These are phyloP conservation scores for Anniella stebbinsi DNA, from an alignment of 2,797 vertebrate species.

Conservation along the genomic window DNA sequence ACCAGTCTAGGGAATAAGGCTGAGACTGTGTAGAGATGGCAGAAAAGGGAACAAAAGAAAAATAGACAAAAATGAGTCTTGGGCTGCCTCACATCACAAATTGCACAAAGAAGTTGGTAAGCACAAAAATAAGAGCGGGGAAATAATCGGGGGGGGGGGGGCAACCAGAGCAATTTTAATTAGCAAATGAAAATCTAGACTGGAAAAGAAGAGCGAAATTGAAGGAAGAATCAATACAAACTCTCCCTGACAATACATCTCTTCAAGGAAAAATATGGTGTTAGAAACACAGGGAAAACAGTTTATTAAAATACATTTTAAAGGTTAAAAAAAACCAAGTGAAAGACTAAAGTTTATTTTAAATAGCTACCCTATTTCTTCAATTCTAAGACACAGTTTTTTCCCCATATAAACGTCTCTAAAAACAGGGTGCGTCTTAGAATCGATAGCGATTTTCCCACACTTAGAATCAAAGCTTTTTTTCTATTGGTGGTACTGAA, in stretches of 20 bases:
- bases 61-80: background rate
- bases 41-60: background rate
- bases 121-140: background rate
- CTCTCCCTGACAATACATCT: background rate
- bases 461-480: too few relatives aligned
- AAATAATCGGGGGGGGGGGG: too few relatives aligned
- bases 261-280: background rate
- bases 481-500: too few relatives aligned
- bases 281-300: background rate
- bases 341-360: background rate
- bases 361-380: conserved; percentile 16
- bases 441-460: too few relatives aligned
- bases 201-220: background rate
- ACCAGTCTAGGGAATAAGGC: conserved; percentile 1
- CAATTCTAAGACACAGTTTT: too few relatives aligned
- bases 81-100: background rate
- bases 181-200: conserved; percentile 17
- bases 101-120: background rate
- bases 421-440: too few relatives aligned
- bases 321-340: background rate
- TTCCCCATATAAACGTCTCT: too few relatives aligned
- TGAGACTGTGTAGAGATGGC: background rate
- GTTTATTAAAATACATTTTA: conserved; percentile 5
- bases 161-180: background rate
- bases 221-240: background rate